Evolutionary conservation across 1,140 invertebrate genomes (phyloP), one percentile per base, ranked within the genome.

Genomic region (Odontomachus brunneus): DNA sequence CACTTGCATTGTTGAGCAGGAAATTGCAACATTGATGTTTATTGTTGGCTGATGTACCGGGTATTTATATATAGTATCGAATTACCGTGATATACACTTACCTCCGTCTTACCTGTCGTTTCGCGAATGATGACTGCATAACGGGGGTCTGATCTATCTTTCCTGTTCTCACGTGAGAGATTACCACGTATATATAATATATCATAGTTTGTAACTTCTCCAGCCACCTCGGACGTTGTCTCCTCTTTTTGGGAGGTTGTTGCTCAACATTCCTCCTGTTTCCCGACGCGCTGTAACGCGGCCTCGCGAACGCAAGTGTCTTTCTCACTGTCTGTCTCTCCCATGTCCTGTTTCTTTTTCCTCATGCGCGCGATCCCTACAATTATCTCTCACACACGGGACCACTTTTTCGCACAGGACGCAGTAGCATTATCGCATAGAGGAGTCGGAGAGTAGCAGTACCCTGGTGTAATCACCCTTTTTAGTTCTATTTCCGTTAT

Each of bases 41-140:
- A n/a, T n/a, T n/a, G n/a, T n/a, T n/a, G n/a, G n/a, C n/a, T 5
- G 29, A 5, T 33, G 5, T 33, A 33, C 29, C 60, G 66, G 83
- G 84, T 85, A 83, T 73, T n/a, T n/a, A n/a, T n/a, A n/a, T n/a
- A n/a, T n/a, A n/a, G n/a, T n/a, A n/a, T n/a, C n/a, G n/a, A n/a
- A n/a, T n/a, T n/a, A n/a, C n/a, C 84, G 84, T 83, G 83, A 75
- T 65, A 51, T 72, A n/a, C 29, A 78, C n/a, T 88, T 85, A 59
- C 22, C 48, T 83, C 63, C 69, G 51, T 83, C 38, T 26, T 49
- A 67, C 17, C 59, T 75, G 55, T 82, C 53, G 29, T 84, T 44
- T 26, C 57, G 22, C 57, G 49, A 73, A 26, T 51, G 38, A 73
- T 17, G 38, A 29, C 81, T 44, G 33, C 24, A 12, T 24, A 76